phyloP scores from a whole-genome alignment of 2,113 vertebrate species.

The Chelonoidis abingdonii region DNA sequence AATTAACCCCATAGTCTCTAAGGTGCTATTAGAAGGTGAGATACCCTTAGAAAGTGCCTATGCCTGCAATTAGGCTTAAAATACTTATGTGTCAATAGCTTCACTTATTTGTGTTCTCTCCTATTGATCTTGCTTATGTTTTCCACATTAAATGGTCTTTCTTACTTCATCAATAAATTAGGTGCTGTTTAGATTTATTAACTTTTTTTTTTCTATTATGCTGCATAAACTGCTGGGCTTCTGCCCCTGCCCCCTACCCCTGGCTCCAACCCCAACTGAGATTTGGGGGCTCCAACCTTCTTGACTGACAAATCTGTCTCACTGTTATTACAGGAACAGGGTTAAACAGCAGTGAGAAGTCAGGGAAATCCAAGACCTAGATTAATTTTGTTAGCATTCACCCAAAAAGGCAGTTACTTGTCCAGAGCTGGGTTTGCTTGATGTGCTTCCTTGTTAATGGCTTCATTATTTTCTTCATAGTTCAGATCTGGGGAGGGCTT shows the following conservation, averaged over 20 bases:
- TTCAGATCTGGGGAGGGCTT: background rate
- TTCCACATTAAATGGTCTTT: slow-evolving; percentile 69
- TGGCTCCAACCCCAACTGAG: background rate
- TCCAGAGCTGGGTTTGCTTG: background rate
- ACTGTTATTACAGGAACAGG: background rate
- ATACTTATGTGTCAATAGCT: slow-evolving; percentile 82
- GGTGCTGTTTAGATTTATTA: slow-evolving; percentile 62
- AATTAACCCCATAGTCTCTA: slow-evolving; percentile 88
- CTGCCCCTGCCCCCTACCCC: background rate
- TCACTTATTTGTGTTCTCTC: slow-evolving; percentile 78
- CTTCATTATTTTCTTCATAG: background rate
- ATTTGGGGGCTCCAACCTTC: background rate
- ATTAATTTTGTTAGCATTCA: background rate
- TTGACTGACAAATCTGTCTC: background rate
- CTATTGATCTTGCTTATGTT: slow-evolving; percentile 75
- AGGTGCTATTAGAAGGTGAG: slow-evolving; percentile 87
- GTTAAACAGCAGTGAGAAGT: background rate
- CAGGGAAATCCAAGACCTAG: background rate
- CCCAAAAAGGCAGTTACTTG: accelerated
- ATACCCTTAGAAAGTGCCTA: slow-evolving; percentile 88
- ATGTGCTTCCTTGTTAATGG: accelerated
- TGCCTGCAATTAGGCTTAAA: slow-evolving; percentile 87
- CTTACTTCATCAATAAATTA: slow-evolving; percentile 72
- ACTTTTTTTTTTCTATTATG: slow-evolving; percentile 65
- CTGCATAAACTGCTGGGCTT: background rate